Evolutionary conservation across 2,888 invertebrate genomes (phyloP), one percentile per base, ranked within the genome.

Genomic region (Synergus itoensis): DNA sequence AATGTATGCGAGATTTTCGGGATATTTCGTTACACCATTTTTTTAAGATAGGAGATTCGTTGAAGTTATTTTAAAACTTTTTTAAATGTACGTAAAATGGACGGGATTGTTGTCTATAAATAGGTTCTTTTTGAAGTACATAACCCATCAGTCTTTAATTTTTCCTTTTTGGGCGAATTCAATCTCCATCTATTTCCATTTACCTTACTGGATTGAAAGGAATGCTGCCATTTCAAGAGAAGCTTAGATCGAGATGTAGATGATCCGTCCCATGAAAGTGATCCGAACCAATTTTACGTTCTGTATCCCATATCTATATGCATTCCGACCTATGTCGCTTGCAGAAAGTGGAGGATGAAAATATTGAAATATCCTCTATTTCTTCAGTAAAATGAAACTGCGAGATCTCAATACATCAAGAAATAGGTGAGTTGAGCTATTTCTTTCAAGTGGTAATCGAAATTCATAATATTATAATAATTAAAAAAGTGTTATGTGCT

Each of bases 121-220:
- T 45, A 45, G 21, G 21, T 5, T 67, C 41, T 67, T 67, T 41
- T 67, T 67, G 7, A 67, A 45, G 45, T 12, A 28, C 28, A 28
- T 2, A 28, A 67, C 67, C 43, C 12, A 67, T 67, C 21, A 18
- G 65, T 18, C 67, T 14, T 43, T 45, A 36, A 36, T 36, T 45
- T 21, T 8, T 67, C 65, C 4, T 43, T 40, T 67, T 67, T 45
- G 14, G 21, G 43, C 43, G 43, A 45, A 67, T 67, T 67, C 67
- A 67, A 67, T 67, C 67, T 67, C 45, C 67, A 43, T 67, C 67
- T 67, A 67, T 67, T 67, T 67, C 43, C 67, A 67, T 67, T 43
- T 67, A 67, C 43, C 12, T 18, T 41, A 67, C 60, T 60, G 21
- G 60, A 60, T 60, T 60, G 60, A 60, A 60, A 60, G 60, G 60